These are phyloP conservation scores for Athalia circularis DNA, from an alignment of 2,888 invertebrate species.

Conservation along the genomic window DNA sequence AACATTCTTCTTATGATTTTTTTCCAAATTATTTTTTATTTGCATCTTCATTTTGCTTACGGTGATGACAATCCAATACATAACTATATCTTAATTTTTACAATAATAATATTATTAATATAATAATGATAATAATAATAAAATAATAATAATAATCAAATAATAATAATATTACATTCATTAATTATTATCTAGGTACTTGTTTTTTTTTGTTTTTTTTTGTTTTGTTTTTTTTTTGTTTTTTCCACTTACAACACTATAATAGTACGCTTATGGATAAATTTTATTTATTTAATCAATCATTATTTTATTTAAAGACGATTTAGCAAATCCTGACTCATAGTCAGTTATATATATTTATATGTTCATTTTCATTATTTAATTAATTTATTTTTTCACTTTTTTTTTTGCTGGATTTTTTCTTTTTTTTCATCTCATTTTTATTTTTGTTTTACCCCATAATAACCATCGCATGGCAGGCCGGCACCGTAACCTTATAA, in stretches of 20 bases:
- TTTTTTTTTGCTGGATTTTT: not conserved
- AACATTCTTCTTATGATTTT: not conserved
- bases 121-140: conserved; percentile 18
- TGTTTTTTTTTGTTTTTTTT: conserved; percentile 47
- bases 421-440: conserved; percentile 6
- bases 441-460: conserved; percentile 30
- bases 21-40: not conserved
- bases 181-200: conserved; percentile 63
- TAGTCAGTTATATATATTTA: conserved; percentile 36
- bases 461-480: conserved; percentile 43
- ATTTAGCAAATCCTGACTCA: conserved; percentile 5
- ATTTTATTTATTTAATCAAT: not conserved
- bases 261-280: not conserved
- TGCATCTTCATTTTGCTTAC: not conserved
- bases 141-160: conserved; percentile 51
- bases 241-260: not conserved
- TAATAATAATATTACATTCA: conserved; percentile 66
- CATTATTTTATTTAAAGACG: conserved; percentile 15
- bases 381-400: conserved; percentile 14
- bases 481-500: conserved; percentile 38
- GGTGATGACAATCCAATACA: not conserved
- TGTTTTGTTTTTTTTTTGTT: not conserved
- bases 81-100: conserved; percentile 13
- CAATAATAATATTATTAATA: conserved; percentile 15
- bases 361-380: conserved; percentile 50